Evolutionary conservation across 23 tunicate genomes (phyloP).

Genomic region (Styela plicata): DNA sequence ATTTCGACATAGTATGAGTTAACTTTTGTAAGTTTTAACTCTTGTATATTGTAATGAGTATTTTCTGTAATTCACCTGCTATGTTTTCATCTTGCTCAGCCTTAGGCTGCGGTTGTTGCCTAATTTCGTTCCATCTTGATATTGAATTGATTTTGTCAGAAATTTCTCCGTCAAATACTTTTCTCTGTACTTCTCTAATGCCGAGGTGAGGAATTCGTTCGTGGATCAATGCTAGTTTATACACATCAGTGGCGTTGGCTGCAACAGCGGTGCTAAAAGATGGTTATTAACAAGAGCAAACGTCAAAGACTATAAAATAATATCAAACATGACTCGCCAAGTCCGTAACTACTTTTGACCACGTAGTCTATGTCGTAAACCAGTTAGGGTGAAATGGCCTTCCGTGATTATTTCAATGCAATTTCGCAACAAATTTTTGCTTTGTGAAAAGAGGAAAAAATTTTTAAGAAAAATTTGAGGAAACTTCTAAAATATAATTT

Average conservation of each 20-base stretch:
- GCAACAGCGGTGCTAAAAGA: constrained; percentile 40
- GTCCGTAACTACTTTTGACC: too few relatives aligned
- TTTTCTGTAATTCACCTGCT: background rate
- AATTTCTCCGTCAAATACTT: constrained; percentile 64
- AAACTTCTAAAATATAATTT: too few relatives aligned
- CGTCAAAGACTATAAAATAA: background rate
- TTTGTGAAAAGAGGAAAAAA: too few relatives aligned
- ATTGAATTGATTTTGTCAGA: constrained; percentile 33
- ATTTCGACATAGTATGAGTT: too few relatives aligned
- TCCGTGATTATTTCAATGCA: too few relatives aligned
- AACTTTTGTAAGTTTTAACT: background rate
- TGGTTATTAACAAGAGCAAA: background rate
- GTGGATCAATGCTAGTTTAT: constrained; percentile 67
- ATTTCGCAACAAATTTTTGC: too few relatives aligned
- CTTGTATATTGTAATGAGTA: too few relatives aligned
- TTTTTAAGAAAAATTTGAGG: too few relatives aligned
- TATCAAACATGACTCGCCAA: too few relatives aligned
- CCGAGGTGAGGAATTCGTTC: constrained; percentile 52
- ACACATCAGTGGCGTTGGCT: constrained; percentile 56
- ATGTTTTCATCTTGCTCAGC: background rate
- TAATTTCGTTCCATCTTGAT: constrained; percentile 21
- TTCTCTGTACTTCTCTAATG: constrained; percentile 58
- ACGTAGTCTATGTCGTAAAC: too few relatives aligned
- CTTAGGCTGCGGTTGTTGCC: background rate
- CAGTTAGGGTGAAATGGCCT: too few relatives aligned